Percentiles rank a stretch among this genome's conserved stretches.
phyloP scores from a whole-genome alignment of 2,888 invertebrate species.

The Sisyra nigra region DNA sequence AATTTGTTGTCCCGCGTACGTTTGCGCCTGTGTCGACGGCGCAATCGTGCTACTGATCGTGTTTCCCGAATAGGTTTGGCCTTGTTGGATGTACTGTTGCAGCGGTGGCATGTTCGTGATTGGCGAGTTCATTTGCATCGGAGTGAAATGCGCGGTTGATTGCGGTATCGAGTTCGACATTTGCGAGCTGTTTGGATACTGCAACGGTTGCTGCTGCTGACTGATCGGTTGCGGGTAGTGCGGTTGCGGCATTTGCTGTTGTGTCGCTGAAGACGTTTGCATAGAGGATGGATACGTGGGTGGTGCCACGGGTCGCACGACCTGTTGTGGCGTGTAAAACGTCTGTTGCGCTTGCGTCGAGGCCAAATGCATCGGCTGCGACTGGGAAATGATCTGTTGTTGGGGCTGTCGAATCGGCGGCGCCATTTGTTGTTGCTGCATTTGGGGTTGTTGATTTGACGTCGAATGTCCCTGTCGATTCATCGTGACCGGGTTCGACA shows the following conservation, averaged over 20 bases:
- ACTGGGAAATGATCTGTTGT: conserved; percentile 12
- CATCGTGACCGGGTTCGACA: conserved; percentile 1
- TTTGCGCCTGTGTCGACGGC: not conserved
- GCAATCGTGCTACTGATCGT: not conserved
- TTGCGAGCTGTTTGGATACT: not conserved
- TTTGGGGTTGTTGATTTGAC: conserved; percentile 8
- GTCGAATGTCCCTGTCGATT: conserved; percentile 6
- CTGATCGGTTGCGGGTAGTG: conserved; percentile 9
- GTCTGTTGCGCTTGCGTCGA: conserved; percentile 5
- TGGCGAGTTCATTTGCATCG: not conserved
- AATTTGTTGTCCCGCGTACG: conserved; percentile 8
- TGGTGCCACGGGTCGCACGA: too few relatives aligned
- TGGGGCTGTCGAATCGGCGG: conserved; percentile 11
- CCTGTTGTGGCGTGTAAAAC: not conserved
- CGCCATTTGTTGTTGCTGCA: conserved; percentile 11
- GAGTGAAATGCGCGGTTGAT: not conserved
- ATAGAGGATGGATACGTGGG: too few relatives aligned
- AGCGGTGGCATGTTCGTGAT: not conserved
- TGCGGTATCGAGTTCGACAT: not conserved
- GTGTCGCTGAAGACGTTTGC: conserved; percentile 1
- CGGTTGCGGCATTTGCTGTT: conserved; percentile 9
- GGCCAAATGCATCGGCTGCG: conserved; percentile 6
- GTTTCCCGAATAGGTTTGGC: conserved; percentile 4
- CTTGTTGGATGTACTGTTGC: not conserved
- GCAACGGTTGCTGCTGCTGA: not conserved